Evolutionary conservation across 2,797 vertebrate species (phyloP).

Genomic region (Scolopax bukidnonensis): DNA sequence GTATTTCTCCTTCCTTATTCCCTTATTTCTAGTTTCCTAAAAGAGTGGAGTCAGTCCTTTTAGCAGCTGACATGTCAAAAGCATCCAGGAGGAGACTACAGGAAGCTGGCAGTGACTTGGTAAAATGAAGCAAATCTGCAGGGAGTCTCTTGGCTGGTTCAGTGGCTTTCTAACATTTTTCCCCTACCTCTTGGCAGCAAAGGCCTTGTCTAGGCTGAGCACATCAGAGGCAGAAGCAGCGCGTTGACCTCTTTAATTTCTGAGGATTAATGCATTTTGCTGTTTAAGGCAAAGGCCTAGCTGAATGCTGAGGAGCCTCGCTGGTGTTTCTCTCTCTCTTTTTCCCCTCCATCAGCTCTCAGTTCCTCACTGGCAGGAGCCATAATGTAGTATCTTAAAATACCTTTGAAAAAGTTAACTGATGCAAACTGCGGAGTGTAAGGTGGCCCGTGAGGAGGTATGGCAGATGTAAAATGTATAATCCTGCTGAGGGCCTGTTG

Average conservation of each 20-base stretch:
- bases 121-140: constrained; percentile 18
- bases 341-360: neutral
- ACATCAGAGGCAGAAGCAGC: neutral
- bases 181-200: neutral
- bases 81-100: neutral
- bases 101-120: neutral
- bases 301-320: neutral
- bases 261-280: neutral
- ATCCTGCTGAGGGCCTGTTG: neutral
- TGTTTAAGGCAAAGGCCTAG: neutral
- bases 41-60: neutral
- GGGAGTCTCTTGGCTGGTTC: neutral
- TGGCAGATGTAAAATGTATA: neutral
- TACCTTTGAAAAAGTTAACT: neutral
- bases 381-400: neutral
- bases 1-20: neutral
- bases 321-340: neutral
- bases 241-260: neutral
- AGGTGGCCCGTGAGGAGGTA: neutral
- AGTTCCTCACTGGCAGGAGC: neutral
- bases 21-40: neutral
- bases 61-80: neutral
- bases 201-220: neutral
- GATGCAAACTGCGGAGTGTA: neutral
- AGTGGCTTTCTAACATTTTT: constrained; percentile 12